Evolutionary conservation across 1,140 invertebrate genomes (phyloP), one percentile per base, ranked within the genome.

Genomic region (Eurosta solidaginis): DNA sequence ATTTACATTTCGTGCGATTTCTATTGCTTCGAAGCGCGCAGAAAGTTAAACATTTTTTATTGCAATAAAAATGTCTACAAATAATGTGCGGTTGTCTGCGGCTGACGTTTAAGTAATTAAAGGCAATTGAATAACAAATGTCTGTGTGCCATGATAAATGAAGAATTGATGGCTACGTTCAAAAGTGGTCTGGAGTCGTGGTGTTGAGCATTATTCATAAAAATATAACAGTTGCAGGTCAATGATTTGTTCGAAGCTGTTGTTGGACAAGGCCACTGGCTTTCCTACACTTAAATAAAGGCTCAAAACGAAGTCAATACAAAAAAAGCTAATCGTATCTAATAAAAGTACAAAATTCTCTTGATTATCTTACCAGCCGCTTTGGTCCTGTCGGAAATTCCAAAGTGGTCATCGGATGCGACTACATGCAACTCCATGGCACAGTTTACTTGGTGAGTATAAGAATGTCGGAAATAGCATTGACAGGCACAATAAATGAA

Each of bases 371-470:
- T 68, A 68, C 12, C 40, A 33, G 33, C 33, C 17, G 59, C 27
- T 40, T n/a, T n/a, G n/a, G 59, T 68, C 59, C 59, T 68, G 20
- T 68, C 12, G 33, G 59, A 68, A 68, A 68, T 40, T 68, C 27
- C 5, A 17, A 40, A 12, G 59, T 68, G 59, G 59, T 20, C 74
- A 75, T 45, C 47, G 25, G 25, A 75, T 75, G 74, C 47, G 44
- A 47, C 42, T 75, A 47, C 42, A 75, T 75, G 25, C n/a, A 20
- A 75, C 10, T 77, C 47, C 75, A 77, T 77, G 75, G 75, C 75
- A 49, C 75, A 77, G 45, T 77, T 77, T 33, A 77, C 75, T 50
- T 77, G 75, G 75, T 77, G 36, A 77, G 75, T 77, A 14, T 10
- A 29, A 14, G 50, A 33, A 20, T n/a, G n/a, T 25, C 17, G 22